phyloP scores from a whole-genome alignment of 2,113 vertebrate genomes.

The Calidris pygmaea region DNA sequence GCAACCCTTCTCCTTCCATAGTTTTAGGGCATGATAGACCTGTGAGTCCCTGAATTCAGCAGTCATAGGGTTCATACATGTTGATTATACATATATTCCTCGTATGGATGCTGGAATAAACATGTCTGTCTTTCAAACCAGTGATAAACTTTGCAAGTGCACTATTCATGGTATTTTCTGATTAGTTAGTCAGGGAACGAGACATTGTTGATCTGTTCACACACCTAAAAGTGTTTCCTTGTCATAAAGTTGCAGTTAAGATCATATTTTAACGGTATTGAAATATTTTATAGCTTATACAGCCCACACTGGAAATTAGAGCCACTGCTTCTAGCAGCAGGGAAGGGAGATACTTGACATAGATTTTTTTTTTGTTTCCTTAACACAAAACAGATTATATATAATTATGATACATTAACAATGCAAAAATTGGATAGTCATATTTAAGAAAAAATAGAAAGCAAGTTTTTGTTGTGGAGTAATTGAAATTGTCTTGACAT shows the following conservation, averaged over 20 bases:
- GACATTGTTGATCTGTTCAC: background rate
- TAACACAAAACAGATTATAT: background rate
- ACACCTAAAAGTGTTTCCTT: background rate
- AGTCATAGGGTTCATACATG: background rate
- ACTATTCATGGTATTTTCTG: background rate
- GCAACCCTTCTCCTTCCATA: background rate
- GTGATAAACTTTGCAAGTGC: background rate
- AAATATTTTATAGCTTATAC: background rate
- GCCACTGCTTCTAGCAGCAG: background rate
- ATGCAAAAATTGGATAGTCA: background rate
- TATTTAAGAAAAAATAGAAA: slow-evolving; percentile 5
- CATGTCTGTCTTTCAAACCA: background rate
- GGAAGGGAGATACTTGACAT: background rate
- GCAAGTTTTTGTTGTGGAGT: background rate
- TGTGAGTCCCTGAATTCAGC: background rate
- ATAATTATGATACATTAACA: background rate
- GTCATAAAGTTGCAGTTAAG: background rate
- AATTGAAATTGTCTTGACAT: background rate
- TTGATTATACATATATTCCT: background rate
- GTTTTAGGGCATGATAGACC: background rate
- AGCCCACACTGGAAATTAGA: background rate
- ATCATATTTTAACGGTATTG: background rate
- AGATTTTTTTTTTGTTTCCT: background rate
- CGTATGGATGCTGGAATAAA: background rate
- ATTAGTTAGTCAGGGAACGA: background rate